Evolutionary conservation across 1,140 invertebrate species (phyloP).

Genomic region (Lucilia sericata): DNA sequence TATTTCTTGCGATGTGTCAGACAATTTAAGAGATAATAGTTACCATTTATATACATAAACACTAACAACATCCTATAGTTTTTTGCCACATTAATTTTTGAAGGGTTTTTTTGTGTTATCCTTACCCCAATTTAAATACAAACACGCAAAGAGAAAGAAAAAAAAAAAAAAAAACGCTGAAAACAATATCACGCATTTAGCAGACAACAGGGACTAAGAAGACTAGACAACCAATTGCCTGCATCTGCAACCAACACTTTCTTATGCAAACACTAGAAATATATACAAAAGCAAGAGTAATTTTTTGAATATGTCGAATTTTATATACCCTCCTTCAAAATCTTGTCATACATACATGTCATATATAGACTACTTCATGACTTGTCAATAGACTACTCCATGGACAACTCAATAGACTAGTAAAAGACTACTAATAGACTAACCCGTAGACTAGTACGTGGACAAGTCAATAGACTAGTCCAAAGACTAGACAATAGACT

Average conservation of each 20-base stretch:
- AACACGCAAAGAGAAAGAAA: neutral
- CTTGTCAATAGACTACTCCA: too few species aligned
- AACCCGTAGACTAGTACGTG: too few species aligned
- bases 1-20: constrained; percentile 23
- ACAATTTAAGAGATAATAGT: constrained; percentile 29
- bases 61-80: neutral
- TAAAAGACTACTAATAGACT: too few species aligned
- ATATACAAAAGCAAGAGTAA: too few species aligned
- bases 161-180: neutral
- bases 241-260: neutral
- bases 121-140: neutral
- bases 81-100: neutral
- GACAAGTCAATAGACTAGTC: too few species aligned
- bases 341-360: too few species aligned
- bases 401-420: too few species aligned
- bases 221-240: neutral
- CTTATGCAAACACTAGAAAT: neutral
- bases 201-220: neutral
- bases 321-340: too few species aligned
- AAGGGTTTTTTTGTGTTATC: too few species aligned
- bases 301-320: too few species aligned
- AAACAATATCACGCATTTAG: constrained; percentile 1
- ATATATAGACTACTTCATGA: too few species aligned
- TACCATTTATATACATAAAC: neutral
- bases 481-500: too few species aligned